Base-by-base conservation (phyloP, 2,797 vertebrate genomes). In the Cottoperca gobio region DNA sequence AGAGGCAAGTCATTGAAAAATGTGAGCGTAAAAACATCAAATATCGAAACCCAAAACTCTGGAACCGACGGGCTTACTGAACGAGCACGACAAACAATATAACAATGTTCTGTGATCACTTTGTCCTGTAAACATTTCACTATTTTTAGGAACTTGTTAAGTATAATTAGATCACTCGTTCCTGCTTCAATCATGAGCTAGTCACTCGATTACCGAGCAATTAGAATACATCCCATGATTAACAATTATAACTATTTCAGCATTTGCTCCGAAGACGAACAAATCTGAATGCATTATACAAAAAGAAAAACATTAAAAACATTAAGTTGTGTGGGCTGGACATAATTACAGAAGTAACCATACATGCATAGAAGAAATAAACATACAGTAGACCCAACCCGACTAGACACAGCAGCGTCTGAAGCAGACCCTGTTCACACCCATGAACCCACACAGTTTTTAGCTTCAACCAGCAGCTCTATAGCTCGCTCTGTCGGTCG, bases 161-260 rank as follows among this genome's bases (percentile, higher is more conserved):
- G 40, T 74, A 23, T 39, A 65, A 76, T 78, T 49, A 48, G 21
- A 35, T 57, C 10, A 26, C 49, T 62, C 53, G 12, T 73, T 71
- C 24, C 33, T 62, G 49, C 26, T 67, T 57, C 46, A 67, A 45
- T 62, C 59, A 70, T 57, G 28, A 73, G 70, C 71, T 26, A 79
- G 8, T 66, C 70, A 58, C 66, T 63, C 8, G n/a, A 26, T 72
- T 59, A 42, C 57, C 53, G 16, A 54, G 68, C 50, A 63, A 64
- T 58, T 63, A 59, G 0, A 50, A 57, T 42, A 23, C 21, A 45
- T 16, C 28, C 57, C 6, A n/a, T 69, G 40, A 64, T 68, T 73
- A 70, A 46, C 35, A 33, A 4, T 55, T 24, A 9, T 57, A 24
- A 60, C 72, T 42, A 63, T 59, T 70, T 49, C 31, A 70, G 60